A percentile compares a stretch with the other conserved stretches of the same genome.
Conservation (phyloP, 2,113 vertebrate genomes). For the Pangasianodon gigas region DNA sequence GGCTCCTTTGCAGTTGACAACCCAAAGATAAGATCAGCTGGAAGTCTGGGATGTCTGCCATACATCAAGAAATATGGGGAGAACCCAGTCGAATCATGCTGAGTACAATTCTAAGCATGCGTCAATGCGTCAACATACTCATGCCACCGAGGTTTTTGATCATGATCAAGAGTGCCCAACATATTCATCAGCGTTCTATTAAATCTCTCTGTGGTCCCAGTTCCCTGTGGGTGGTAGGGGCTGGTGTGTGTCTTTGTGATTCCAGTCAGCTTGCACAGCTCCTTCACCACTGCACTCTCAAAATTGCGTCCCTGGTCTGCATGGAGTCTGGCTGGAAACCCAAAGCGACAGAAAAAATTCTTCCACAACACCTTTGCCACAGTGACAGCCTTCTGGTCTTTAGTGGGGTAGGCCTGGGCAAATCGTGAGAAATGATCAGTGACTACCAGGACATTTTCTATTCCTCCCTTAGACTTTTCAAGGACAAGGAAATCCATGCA, state of each 20-base stretch:
- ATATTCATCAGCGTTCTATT: constrained; percentile 38
- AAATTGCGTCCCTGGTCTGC: constrained; percentile 51
- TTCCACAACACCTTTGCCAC: constrained; percentile 46
- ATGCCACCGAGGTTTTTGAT: not conserved
- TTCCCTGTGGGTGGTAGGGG: constrained; percentile 33
- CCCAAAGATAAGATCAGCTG: too few species aligned
- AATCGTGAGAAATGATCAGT: constrained; percentile 40
- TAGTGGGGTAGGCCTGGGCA: too few species aligned
- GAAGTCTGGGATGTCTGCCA: too few species aligned
- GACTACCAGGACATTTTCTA: constrained; percentile 43
- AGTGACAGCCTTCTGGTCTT: constrained; percentile 44
- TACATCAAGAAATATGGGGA: too few species aligned
- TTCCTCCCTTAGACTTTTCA: constrained; percentile 38
- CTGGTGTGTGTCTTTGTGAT: constrained; percentile 8
- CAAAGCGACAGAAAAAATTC: constrained; percentile 29
- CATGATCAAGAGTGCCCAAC: not conserved
- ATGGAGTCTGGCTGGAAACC: constrained; percentile 46
- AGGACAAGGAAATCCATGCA: constrained; percentile 39
- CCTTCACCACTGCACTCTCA: constrained; percentile 43
- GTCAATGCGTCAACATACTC: constrained; percentile 33
- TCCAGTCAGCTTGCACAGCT: constrained; percentile 42
- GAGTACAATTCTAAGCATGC: constrained; percentile 41
- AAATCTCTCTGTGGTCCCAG: constrained; percentile 29
- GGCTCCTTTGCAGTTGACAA: too few species aligned
- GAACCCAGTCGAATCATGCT: constrained; percentile 3